Base-by-base conservation (phyloP, 2,888 invertebrate species). In the Frankliniella fusca region DNA sequence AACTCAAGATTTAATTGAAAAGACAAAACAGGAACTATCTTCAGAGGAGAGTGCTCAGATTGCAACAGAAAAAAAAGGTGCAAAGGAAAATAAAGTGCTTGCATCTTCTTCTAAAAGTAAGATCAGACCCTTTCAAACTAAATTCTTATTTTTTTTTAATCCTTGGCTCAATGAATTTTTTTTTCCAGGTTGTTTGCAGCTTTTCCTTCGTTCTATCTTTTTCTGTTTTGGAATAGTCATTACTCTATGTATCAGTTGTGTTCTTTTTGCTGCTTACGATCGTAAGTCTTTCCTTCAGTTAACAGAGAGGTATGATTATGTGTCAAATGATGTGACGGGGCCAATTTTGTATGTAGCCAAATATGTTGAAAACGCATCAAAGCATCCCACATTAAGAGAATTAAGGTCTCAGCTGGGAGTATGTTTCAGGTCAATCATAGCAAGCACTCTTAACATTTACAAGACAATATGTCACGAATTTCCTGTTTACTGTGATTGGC, bases 1-100 rank as follows among this genome's bases (percentile, higher is more conserved):
- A 38, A 81, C 61, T 50, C 70, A 82, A 38, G 81, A 81, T 23
- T 49, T 23, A 28, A 79, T 28, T 65, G 81, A 80, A 80, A 84
- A 82, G 27, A 82, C 61, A 61, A 61, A 61, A 61, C 5, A 15
- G 18, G 7, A 12, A n/a, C 61, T 18, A 20, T 61, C 61, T 61
- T 7, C 20, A 20, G 18, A 61, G 18, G 61, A 61, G 18, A 61
- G 18, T 8, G n/a, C 61, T 0, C 15, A 11, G 20, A 61, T 18
- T 61, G 8, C 61, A 15, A 61, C 18, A 61, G 61, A 18, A 61
- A 61, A 61, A n/a, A 15, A 15, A n/a, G 20, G 20, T 5, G 18
- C 15, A 15, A 61, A 61, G 18, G 61, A 61, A 61, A 1, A n/a
- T 61, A 18, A 61, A 61, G n/a, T 20, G 61, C 61, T n/a, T 61